Base-by-base conservation (phyloP, 1,140 invertebrate species). In the Odontomachus brunneus region DNA sequence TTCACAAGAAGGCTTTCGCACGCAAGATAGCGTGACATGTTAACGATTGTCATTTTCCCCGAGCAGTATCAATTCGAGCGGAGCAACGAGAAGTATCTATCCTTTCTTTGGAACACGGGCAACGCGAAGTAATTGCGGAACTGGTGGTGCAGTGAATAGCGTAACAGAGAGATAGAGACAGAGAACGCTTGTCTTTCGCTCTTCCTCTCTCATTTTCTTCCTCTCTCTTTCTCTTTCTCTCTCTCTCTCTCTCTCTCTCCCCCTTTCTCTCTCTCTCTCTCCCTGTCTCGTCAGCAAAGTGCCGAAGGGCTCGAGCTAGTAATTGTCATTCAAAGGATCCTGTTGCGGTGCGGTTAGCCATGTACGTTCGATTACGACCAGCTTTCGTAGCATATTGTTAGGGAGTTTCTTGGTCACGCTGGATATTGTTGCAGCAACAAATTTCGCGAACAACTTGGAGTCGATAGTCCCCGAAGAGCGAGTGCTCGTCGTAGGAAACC, bases 251-350 rank as follows among this genome's bases (percentile, higher is more conserved):
- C 29, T n/a, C n/a, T n/a, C n/a, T 33, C 29, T 33, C 29, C 5
- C 29, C 5, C 29, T 33, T 5, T 33, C 29, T 3, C 5, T 5
- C 29, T 33, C 29, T 33, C 29, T 33, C 2, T 33, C 29, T 33
- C 29, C 5, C 2, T 5, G 2, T 33, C 29, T 66, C 48, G 26
- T 62, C 15, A 0, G 14, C 48, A 9, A 66, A 76, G 29, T 38
- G 48, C 60, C 3, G 19, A 53, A 76, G 74, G 62, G 60, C 60
- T 75, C 51, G n/a, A 19, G 60, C 14, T 66, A 38, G 62, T 66
- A 66, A 76, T 76, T 76, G 74, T 76, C 60, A 76, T 76, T 76
- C 62, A 66, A 76, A 62, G 26, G 49, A 38, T 38, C 62, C 53
- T n/a, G 26, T 66, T 19, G 49, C 60, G 22, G 29, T 33, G 74